These are phyloP conservation scores for Delia radicum DNA, from an alignment of 1,140 invertebrate genomes.

Conservation along the genomic window DNA sequence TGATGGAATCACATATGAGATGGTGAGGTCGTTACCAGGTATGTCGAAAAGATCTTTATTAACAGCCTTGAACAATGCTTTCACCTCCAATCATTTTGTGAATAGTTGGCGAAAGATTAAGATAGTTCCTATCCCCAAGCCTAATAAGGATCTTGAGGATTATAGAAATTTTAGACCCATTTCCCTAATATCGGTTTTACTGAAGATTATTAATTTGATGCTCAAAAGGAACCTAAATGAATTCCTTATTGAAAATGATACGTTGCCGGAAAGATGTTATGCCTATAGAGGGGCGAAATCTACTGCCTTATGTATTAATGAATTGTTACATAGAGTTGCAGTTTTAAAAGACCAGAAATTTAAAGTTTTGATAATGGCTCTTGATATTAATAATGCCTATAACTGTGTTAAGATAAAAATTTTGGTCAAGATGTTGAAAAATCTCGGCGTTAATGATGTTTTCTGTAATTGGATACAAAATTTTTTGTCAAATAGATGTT, in stretches of 20 bases:
- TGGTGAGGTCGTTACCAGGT: neutral
- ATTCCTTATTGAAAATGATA: neutral
- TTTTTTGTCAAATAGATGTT: neutral
- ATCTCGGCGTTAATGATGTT: neutral
- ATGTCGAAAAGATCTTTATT: neutral
- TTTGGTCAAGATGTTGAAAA: neutral
- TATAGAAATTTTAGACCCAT: neutral
- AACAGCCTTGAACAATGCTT: neutral
- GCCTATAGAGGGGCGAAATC: neutral
- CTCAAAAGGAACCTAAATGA: neutral
- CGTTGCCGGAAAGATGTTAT: neutral
- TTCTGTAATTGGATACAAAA: neutral
- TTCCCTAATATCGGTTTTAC: neutral
- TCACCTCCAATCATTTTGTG: neutral
- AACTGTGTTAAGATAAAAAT: neutral
- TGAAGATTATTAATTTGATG: neutral
- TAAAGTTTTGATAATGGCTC: neutral
- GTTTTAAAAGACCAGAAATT: neutral
- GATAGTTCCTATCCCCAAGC: neutral
- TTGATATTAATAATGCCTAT: neutral
- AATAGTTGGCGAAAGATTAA: neutral
- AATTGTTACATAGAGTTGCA: neutral
- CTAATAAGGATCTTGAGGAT: neutral
- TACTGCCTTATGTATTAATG: neutral
- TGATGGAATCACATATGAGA: neutral